Conservation (phyloP, 2,888 invertebrate genomes). For the Drosophila nigricruria region DNA sequence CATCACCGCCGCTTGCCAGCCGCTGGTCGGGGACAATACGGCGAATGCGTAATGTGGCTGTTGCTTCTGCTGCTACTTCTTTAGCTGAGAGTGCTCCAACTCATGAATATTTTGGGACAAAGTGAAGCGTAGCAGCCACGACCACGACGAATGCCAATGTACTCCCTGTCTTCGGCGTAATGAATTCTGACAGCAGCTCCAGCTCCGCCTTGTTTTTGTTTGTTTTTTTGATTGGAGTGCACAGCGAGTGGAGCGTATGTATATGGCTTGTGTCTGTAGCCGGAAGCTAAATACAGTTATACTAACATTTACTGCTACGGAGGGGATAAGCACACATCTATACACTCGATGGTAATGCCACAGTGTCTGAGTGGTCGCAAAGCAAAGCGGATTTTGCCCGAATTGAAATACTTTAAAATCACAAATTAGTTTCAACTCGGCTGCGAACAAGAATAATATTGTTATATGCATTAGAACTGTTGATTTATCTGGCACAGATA, state of each 20-base stretch:
- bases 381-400: background rate
- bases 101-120: slow-evolving; percentile 58
- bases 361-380: slow-evolving; percentile 2
- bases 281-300: slow-evolving; percentile 52
- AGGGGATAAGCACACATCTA: slow-evolving; percentile 15
- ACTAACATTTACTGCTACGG: slow-evolving; percentile 30
- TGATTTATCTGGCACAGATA: background rate
- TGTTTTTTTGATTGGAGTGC: slow-evolving; percentile 65
- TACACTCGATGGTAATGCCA: slow-evolving; percentile 21
- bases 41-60: slow-evolving; percentile 66
- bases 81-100: slow-evolving; percentile 21
- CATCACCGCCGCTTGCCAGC: background rate
- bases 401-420: slow-evolving; percentile 4
- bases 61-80: slow-evolving; percentile 33
- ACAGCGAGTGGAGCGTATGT: slow-evolving; percentile 16
- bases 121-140: slow-evolving; percentile 44
- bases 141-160: slow-evolving; percentile 18
- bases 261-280: slow-evolving; percentile 43
- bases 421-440: background rate
- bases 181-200: slow-evolving; percentile 52
- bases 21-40: slow-evolving; percentile 47
- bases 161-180: slow-evolving; percentile 38
- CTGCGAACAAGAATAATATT: background rate
- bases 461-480: background rate
- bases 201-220: slow-evolving; percentile 52